Base-by-base conservation (phyloP, 2,888 invertebrate genomes). In the Mesorhabditis belari region DNA sequence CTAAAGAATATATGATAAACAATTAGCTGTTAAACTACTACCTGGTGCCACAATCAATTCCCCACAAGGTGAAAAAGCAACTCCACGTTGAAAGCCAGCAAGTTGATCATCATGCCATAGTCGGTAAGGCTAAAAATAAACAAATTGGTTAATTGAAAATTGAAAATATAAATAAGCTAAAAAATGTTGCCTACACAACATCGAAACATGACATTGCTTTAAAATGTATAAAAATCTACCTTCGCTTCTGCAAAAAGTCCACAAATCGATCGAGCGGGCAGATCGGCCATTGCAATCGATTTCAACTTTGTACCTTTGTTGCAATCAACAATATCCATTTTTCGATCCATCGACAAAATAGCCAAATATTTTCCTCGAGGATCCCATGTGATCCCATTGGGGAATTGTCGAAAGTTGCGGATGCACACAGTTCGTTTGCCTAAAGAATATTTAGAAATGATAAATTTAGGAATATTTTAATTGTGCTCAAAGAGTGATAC, bases 51-150 rank as follows among this genome's bases (percentile, higher is more conserved):
- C 87, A 24, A 98, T 82, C 54, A 96, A 83, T 77, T 88, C 85
- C 0, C 96, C 98, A 82, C 94, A 93, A 0, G 93, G 92, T 25
- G 91, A 90, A 81, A 92, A 98, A 53, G 88, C 86, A 26, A 95
- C 82, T 35, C 96, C 86, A 50, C 98, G 86, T 81, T 91, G 94
- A 83, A 92, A 98, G 0, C 95, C 91, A 82, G 92, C 90, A 69
- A 93, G 85, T 0, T 92, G 92, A 81, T 93, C 93, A 75, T 94
- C 93, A 75, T 92, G 89, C 82, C 89, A 94, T 52, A 92, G 84
- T 35, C 89, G 70, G 61, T 75, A 77, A 9, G 54, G 49, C 76
- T 69, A 55, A 61, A 71, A 57, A 21, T 26, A 61, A 50, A 35
- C 17, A 17, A 49, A 17, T 49, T 24, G 19, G 9, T 17, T 17